Percentiles rank a stretch among this genome's conserved stretches.
Conservation (phyloP, 2,888 invertebrate species). For the Drosophila rellima region DNA sequence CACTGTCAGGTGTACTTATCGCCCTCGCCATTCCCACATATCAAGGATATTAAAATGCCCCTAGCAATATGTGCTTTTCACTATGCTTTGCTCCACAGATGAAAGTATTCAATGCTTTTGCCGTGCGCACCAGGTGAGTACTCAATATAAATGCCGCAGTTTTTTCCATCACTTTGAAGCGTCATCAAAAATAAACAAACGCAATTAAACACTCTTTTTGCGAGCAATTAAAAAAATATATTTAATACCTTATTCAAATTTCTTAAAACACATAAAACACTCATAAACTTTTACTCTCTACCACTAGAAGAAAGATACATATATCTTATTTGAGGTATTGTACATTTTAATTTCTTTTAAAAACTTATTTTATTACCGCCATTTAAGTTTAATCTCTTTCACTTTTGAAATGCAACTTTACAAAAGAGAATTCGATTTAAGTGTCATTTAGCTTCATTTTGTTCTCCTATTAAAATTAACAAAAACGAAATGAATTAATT, state of each 20-base stretch:
- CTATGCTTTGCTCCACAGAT: background rate
- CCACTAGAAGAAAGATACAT: background rate
- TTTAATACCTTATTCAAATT: background rate
- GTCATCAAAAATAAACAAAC: conserved; percentile 23
- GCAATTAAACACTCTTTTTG: conserved; percentile 29
- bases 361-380: no score
- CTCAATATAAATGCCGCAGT: conserved; percentile 46
- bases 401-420: no score
- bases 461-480: no score
- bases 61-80: background rate
- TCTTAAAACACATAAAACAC: background rate
- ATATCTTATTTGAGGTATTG: no score
- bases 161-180: conserved; percentile 65
- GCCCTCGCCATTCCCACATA: conserved; percentile 61
- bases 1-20: conserved; percentile 75
- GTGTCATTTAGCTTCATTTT: no score
- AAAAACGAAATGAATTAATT: no score
- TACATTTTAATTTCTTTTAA: no score
- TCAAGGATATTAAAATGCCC: conserved; percentile 63
- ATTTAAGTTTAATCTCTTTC: no score
- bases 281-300: background rate
- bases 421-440: no score
- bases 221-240: background rate
- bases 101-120: conserved; percentile 15
- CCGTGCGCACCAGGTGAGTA: conserved; percentile 7